Base-by-base conservation (phyloP, 64 coral and sea anemone species). In the Actinia equina region DNA sequence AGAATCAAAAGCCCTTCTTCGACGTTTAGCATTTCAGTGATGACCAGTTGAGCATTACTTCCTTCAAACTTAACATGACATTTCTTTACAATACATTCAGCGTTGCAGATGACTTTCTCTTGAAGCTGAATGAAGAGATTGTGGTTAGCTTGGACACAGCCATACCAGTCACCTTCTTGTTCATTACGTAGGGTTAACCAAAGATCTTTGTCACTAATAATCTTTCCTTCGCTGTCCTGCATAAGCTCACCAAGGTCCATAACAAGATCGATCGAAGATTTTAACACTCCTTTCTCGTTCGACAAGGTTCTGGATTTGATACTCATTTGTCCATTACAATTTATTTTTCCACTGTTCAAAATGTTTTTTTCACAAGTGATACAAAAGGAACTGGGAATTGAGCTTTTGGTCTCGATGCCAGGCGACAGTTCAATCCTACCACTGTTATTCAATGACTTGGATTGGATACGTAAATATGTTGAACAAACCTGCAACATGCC, bases 41-140 rank as follows among this genome's bases (percentile, higher is more conserved):
- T n/a, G n/a, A n/a, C n/a, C n/a, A n/a, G n/a, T n/a, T 90, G 88
- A 59, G 88, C 59, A 90, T 83, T 52, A 41, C 53, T 71, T 85
- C 27, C 82, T 41, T 85, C 85, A 30, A 90, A 78, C 62, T 90
- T 82, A 51, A 77, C 45, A 85, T 77, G 5, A 43, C 81, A 83
- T 85, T 90, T 64, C 41, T 30, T 90, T 5, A 82, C 82, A 76
- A 85, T 44, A 30, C 80, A 85, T 65, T 54, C 20, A 11, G 88
- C 88, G 18, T 90, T 82, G 77, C 81, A 84, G 56, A 53, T 71
- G 77, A 85, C 88, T 59, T 77, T 83, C 30, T 57, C 59, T 27
- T 69, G 1, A 11, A 90, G 17, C 52, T 90, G 82, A 77, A 90
- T 83, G 27, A 90, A 90, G 69, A 90, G 43, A 85, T 85, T 62